phyloP scores from a whole-genome alignment of 2,797 vertebrate genomes.

The Scarus forsteni region DNA sequence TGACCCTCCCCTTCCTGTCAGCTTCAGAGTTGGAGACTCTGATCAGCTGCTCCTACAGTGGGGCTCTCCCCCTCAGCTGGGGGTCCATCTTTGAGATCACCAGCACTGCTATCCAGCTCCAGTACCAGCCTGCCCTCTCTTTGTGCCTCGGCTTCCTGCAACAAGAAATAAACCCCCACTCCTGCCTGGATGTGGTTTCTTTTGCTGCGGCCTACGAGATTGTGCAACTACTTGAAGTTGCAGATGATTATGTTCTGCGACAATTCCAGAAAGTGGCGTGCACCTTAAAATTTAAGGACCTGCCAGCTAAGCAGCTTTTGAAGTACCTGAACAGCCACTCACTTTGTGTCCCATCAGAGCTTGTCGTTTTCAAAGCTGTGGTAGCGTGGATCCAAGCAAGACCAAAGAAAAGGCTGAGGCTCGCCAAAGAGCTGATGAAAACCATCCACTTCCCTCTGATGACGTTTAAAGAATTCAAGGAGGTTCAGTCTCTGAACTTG shows the following conservation, averaged over 20 bases:
- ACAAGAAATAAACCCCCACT: slow-evolving; percentile 81
- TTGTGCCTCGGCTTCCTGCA: slow-evolving; percentile 87
- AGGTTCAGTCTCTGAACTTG: slow-evolving; percentile 81
- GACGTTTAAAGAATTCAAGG: slow-evolving; percentile 90
- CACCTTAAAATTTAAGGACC: slow-evolving; percentile 86
- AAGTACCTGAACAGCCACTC: slow-evolving; percentile 83
- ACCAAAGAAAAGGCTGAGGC: slow-evolving; percentile 68
- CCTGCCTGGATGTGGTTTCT: slow-evolving; percentile 85
- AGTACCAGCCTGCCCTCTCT: slow-evolving; percentile 85
- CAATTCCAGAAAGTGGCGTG: slow-evolving; percentile 86
- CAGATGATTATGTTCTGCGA: slow-evolving; percentile 85
- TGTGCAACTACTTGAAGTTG: slow-evolving; percentile 76
- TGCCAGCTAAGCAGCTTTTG: slow-evolving; percentile 83
- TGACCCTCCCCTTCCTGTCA: slow-evolving; percentile 78
- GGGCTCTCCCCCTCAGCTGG: slow-evolving; percentile 86
- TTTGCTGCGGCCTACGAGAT: slow-evolving; percentile 87
- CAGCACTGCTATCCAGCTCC: slow-evolving; percentile 87
- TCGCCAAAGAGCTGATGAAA: slow-evolving; percentile 83
- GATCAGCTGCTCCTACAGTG: slow-evolving; percentile 87
- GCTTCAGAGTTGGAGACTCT: slow-evolving; percentile 82
- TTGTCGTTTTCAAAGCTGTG: slow-evolving; percentile 88
- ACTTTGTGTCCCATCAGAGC: slow-evolving; percentile 87
- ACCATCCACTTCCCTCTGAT: slow-evolving; percentile 90
- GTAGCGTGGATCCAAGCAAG: slow-evolving; percentile 87
- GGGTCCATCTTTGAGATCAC: slow-evolving; percentile 84